Percentiles rank a stretch among this genome's conserved stretches.
These are phyloP conservation scores for Drosophila setifemur DNA, from an alignment of 1,140 invertebrate genomes.

Conservation along the genomic window DNA sequence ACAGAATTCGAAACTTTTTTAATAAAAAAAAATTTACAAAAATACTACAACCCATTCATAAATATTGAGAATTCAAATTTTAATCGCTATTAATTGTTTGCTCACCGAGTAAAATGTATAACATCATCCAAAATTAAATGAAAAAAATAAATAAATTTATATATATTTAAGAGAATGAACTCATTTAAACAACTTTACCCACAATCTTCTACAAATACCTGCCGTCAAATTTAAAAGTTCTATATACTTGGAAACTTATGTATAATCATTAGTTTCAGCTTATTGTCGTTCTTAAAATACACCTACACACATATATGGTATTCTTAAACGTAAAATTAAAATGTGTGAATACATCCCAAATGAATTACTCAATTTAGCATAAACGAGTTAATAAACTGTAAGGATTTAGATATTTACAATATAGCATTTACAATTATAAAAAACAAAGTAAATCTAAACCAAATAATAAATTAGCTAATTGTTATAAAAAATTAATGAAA, in stretches of 20 bases:
- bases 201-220: background rate
- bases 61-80: no score
- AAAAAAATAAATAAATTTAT: background rate
- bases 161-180: background rate
- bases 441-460: conserved; percentile 11
- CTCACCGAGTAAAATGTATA: background rate
- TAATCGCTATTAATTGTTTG: background rate
- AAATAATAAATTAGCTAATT: conserved; percentile 52
- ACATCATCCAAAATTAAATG: no score
- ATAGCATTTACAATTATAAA: conserved; percentile 42
- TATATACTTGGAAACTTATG: conserved; percentile 1
- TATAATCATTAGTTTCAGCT: conserved; percentile 2
- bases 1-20: background rate
- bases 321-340: conserved; percentile 1
- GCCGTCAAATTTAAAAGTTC: background rate
- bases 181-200: background rate
- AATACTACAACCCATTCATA: background rate
- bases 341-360: conserved; percentile 12
- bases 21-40: background rate
- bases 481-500: conserved; percentile 31
- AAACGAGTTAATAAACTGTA: conserved; percentile 25
- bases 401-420: conserved; percentile 41
- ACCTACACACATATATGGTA: background rate
- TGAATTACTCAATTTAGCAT: conserved; percentile 14
- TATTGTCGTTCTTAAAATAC: conserved; percentile 5